Conservation (phyloP, 2,888 invertebrate genomes). For the Hyalella azteca region DNA sequence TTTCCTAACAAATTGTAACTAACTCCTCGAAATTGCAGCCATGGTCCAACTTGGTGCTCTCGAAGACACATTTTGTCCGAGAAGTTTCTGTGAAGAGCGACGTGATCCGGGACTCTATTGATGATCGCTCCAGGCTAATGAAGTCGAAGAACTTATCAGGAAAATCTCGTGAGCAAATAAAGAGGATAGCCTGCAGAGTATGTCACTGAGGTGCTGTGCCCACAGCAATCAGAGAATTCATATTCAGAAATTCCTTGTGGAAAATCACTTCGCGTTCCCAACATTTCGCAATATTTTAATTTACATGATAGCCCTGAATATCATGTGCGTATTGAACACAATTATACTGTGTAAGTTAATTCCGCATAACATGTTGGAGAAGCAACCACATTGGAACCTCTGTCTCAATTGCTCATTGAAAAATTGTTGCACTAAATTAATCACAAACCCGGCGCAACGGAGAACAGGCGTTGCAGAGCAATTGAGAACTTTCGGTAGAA, state of each 20-base stretch:
- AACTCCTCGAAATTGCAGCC: slow-evolving; percentile 37
- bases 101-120: slow-evolving; percentile 36
- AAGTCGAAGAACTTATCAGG: slow-evolving; percentile 34
- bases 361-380: no score
- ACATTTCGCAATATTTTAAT: no score
- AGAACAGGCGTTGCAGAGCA: no score
- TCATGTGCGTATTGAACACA: no score
- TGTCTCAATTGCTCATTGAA: no score
- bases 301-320: no score
- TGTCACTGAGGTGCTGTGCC: not conserved
- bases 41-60: slow-evolving; percentile 32
- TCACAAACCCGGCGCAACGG: no score
- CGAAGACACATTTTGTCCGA: slow-evolving; percentile 23
- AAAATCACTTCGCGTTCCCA: no score
- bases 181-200: slow-evolving; percentile 1
- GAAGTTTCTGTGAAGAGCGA: slow-evolving; percentile 36
- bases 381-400: no score
- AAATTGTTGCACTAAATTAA: no score
- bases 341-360: no score
- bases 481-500: no score
- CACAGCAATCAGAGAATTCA: not conserved
- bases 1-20: slow-evolving; percentile 33
- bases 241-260: slow-evolving; percentile 1
- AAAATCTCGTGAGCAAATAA: slow-evolving; percentile 28
- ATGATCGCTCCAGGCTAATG: slow-evolving; percentile 36